Evolutionary conservation across 1,140 invertebrate genomes (phyloP).

Genomic region (Diprion similis): DNA sequence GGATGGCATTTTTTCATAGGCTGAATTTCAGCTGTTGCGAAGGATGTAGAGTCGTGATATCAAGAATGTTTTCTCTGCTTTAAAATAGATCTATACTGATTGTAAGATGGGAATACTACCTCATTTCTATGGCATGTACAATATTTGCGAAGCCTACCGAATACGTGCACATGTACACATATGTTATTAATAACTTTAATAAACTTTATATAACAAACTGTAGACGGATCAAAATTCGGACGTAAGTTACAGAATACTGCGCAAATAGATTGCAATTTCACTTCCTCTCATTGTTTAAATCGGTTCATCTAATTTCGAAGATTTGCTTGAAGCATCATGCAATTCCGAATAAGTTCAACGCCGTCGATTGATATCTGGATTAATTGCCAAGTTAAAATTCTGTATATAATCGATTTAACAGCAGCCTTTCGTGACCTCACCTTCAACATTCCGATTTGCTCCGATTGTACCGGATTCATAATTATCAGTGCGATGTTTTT

Average conservation of each 20-base stretch:
- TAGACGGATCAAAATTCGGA: not conserved
- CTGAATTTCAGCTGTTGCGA: not conserved
- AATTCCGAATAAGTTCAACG: slow-evolving; percentile 17
- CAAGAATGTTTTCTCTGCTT: not conserved
- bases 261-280: not conserved
- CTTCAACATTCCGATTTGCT: slow-evolving; percentile 45
- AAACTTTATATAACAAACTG: not conserved
- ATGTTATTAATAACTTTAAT: slow-evolving; percentile 6
- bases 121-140: no score
- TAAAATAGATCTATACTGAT: not conserved
- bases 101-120: not conserved
- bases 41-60: not conserved
- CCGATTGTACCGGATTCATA: slow-evolving; percentile 21
- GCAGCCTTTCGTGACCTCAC: slow-evolving; percentile 25
- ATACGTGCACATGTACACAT: not conserved
- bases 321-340: not conserved
- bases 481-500: slow-evolving; percentile 38
- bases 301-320: not conserved
- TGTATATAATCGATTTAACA: not conserved
- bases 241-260: not conserved
- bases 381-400: not conserved
- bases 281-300: not conserved
- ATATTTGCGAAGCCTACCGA: no score
- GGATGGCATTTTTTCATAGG: not conserved
- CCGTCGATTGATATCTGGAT: slow-evolving; percentile 22